A percentile compares a stretch with the other conserved stretches of the same genome.
Conservation (phyloP, 2,113 vertebrate species). For the Pitta sordida region DNA sequence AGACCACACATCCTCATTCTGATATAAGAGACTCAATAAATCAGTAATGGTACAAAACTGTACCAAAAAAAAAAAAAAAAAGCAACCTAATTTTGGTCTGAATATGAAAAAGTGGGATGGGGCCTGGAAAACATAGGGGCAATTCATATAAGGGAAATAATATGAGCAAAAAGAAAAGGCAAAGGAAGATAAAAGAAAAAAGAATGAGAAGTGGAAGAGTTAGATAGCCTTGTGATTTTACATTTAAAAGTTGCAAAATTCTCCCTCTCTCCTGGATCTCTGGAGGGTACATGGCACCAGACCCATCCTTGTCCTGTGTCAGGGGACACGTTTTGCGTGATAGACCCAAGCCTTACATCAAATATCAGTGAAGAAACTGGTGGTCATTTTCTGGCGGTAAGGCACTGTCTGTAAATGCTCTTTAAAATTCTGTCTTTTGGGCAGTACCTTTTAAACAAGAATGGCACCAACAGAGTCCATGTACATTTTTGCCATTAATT, state of each 20-base stretch:
- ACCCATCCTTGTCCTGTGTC: neutral
- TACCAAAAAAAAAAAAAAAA: neutral
- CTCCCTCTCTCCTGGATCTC: neutral
- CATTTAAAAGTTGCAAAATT: neutral
- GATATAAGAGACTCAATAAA: neutral
- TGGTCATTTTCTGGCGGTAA: neutral
- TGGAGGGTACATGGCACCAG: neutral
- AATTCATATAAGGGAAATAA: neutral
- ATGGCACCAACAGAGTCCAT: neutral
- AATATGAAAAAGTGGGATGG: neutral
- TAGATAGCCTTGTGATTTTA: neutral
- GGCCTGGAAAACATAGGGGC: neutral
- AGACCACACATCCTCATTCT: neutral
- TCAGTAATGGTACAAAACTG: neutral
- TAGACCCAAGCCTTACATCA: neutral
- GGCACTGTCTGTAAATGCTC: neutral
- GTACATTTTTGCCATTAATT: neutral
- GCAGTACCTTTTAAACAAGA: neutral
- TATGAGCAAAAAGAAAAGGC: neutral
- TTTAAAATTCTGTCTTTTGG: neutral
- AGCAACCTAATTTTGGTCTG: neutral
- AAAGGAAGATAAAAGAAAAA: neutral
- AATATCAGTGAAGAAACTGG: neutral
- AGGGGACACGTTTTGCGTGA: neutral
- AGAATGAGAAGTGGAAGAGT: neutral